phyloP scores from a whole-genome alignment of 2,113 vertebrate species.

The Chloroceryle aenea region DNA sequence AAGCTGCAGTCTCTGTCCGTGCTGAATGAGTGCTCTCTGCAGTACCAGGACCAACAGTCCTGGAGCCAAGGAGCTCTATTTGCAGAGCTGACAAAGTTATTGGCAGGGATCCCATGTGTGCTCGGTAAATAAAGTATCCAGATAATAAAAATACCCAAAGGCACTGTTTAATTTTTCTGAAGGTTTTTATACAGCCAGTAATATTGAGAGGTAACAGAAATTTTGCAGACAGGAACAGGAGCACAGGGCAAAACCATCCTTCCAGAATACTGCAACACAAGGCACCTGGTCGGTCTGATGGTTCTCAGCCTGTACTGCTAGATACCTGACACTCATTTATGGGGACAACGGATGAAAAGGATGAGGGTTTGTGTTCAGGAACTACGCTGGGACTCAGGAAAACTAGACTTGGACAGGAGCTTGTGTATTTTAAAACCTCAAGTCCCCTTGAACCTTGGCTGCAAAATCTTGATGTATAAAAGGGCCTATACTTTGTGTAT shows the following conservation, averaged over 20 bases:
- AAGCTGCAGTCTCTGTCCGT: constrained; percentile 53
- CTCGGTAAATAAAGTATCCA: constrained; percentile 67
- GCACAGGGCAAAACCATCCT: background rate
- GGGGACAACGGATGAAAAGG: background rate
- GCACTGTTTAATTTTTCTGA: constrained; percentile 36
- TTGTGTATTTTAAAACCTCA: background rate
- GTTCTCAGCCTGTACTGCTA: background rate
- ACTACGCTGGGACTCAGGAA: background rate
- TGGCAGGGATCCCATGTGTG: constrained; percentile 40
- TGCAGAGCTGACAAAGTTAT: constrained; percentile 62
- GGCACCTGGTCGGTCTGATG: background rate
- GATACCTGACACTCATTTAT: background rate
- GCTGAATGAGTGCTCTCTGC: constrained; percentile 59
- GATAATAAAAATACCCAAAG: constrained; percentile 70
- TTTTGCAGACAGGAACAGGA: background rate
- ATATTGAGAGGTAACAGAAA: background rate
- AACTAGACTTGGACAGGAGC: background rate
- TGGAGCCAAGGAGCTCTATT: constrained; percentile 67
- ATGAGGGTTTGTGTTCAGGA: background rate
- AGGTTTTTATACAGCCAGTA: constrained; percentile 21
- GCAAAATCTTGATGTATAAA: background rate
- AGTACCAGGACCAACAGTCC: constrained; percentile 67
- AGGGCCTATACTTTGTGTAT: background rate
- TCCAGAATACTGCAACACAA: background rate
- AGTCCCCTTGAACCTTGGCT: background rate